Base-by-base conservation (phyloP, 2,113 vertebrate species). In the Numenius arquata region DNA sequence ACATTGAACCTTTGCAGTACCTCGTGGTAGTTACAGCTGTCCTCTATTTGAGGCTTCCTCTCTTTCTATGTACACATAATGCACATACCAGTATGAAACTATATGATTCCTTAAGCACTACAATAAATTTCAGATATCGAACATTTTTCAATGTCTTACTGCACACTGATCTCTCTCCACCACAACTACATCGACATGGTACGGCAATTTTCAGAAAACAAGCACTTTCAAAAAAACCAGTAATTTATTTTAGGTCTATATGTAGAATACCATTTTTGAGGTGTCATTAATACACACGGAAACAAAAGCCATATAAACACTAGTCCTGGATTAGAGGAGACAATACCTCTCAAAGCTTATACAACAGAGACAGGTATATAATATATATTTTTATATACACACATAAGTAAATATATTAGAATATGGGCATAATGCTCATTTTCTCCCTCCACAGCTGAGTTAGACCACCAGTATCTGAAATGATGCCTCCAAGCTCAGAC, bases 151-250 rank as follows among this genome's bases (percentile, higher is more conserved):
- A 4, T 38, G 38, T 40, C 16, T 78, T 77, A 50, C 29, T 59
- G 26, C 50, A 77, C 11, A 84, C n/a, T 40, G 34, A 47, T 45
- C 52, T 52, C 26, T 55, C 41, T 53, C 50, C 20, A 66, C 32
- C 45, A 76, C 36, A 45, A 58, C 17, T 25, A 36, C 20, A 45
- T 41, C 12, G 8, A 22, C 19, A 14, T 0, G 0, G 6, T 11
- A 72, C 7, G 61, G 34, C 14, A 66, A 47, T 74, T 61, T 67
- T 71, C 36, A 81, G 50, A 67, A 45, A 90, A 53, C 8, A 12
- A 48, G 2, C 0, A 3, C 17, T 32, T 82, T 76, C 32, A 71
- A 63, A 83, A 79, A 17, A 74, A 55, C 3, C 5, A 50, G 29
- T 20, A n/a, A 22, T 3, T 75, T 17, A 34, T 48, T 80, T 59